These are phyloP conservation scores for Ericerus pela DNA, from an alignment of 1,140 invertebrate species.

Conservation along the genomic window DNA sequence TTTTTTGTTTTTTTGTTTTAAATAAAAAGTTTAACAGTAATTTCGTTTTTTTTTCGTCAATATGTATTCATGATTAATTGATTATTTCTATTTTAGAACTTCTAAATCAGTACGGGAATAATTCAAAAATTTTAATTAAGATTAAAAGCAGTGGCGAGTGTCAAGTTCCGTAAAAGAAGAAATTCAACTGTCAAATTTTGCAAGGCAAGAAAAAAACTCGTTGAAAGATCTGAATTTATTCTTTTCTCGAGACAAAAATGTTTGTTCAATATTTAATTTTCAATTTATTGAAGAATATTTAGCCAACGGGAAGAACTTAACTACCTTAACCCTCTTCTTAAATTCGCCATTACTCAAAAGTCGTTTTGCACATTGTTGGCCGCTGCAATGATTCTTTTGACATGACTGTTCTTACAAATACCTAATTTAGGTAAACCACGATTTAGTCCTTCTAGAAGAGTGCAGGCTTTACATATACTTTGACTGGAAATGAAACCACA, in stretches of 20 bases:
- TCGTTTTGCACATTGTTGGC: not conserved
- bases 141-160: too few relatives aligned
- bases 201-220: too few relatives aligned
- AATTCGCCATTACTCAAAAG: too few relatives aligned
- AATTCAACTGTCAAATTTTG: too few relatives aligned
- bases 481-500: constrained; percentile 96
- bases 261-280: not conserved
- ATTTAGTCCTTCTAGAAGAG: constrained; percentile 88
- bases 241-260: not conserved
- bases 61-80: not conserved
- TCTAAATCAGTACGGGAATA: not conserved
- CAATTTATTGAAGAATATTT: not conserved
- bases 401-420: constrained; percentile 70
- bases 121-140: not conserved
- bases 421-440: constrained; percentile 75
- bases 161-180: too few relatives aligned
- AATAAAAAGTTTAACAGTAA: not conserved
- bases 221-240: too few relatives aligned
- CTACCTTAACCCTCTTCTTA: not conserved
- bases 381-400: constrained; percentile 36
- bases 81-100: not conserved
- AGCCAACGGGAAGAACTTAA: not conserved
- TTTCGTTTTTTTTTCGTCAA: not conserved
- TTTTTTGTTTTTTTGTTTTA: not conserved
- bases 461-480: constrained; percentile 90